Evolutionary conservation across 1,140 invertebrate genomes (phyloP).

Genomic region (Neodiprion lecontei): DNA sequence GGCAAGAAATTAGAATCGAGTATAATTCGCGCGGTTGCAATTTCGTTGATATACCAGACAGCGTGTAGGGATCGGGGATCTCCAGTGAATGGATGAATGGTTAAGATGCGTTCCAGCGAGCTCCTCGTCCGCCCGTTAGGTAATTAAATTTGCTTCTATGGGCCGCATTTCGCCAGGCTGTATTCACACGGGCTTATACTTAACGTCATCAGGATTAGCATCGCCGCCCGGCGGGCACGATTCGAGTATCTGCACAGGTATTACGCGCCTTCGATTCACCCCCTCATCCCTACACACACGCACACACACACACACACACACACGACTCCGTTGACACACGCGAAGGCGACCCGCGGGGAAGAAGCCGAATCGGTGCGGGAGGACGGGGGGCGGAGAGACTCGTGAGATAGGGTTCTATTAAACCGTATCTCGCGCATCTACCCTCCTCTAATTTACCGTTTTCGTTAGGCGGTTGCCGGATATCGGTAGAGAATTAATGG

Average conservation of each 20-base stretch:
- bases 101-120: not conserved
- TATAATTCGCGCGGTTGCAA: not conserved
- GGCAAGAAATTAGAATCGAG: not conserved
- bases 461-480: slow-evolving; percentile 11
- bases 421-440: slow-evolving; percentile 11
- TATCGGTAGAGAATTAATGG: slow-evolving; percentile 13
- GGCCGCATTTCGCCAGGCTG: not conserved
- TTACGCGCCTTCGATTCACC: too few species aligned
- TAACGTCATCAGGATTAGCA: not conserved
- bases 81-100: not conserved
- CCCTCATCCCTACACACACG: too few species aligned
- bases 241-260: too few species aligned
- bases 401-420: slow-evolving; percentile 14
- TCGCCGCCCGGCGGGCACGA: not conserved
- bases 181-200: not conserved
- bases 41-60: not conserved
- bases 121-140: not conserved
- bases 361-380: too few species aligned
- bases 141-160: slow-evolving; percentile 1
- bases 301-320: not conserved
- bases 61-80: not conserved
- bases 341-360: too few species aligned
- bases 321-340: not conserved
- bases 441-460: slow-evolving; percentile 15
- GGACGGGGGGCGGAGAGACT: not conserved